These are phyloP conservation scores for Lepidurus packardi DNA, from an alignment of 1,140 invertebrate species.

Conservation along the genomic window DNA sequence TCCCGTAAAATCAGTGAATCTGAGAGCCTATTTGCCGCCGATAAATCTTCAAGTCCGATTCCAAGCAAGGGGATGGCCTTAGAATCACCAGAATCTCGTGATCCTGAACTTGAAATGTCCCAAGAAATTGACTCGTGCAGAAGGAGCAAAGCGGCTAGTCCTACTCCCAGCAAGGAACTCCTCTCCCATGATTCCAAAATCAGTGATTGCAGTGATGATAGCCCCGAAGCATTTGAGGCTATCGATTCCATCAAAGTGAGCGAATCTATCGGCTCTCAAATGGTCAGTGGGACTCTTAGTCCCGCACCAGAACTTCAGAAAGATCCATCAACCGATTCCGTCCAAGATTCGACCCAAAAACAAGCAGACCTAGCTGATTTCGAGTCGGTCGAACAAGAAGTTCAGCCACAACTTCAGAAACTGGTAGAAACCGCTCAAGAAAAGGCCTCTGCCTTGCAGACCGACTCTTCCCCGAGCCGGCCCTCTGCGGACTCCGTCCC, in stretches of 20 bases:
- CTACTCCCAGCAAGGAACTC: background rate
- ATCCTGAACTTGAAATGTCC: background rate
- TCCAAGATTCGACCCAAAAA: background rate
- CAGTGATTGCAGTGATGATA: background rate
- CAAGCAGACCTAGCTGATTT: background rate
- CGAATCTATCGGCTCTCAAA: background rate
- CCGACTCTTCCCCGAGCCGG: background rate
- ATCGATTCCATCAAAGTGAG: background rate
- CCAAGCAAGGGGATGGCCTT: background rate
- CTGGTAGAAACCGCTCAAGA: background rate
- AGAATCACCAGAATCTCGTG: background rate
- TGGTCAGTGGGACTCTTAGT: background rate
- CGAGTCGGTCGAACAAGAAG: background rate
- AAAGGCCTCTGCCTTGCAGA: background rate
- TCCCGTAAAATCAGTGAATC: background rate
- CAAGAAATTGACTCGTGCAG: background rate
- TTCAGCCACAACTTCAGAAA: background rate
- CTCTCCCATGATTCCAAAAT: background rate
- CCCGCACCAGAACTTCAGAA: background rate
- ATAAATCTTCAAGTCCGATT: background rate
- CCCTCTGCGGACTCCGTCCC: constrained; percentile 3
- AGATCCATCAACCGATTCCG: background rate
- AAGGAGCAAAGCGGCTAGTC: background rate
- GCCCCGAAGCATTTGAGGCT: background rate
- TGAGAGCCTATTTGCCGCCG: background rate